Evolutionary conservation across 2,888 invertebrate genomes (phyloP).

Genomic region (Hymenopus coronatus): DNA sequence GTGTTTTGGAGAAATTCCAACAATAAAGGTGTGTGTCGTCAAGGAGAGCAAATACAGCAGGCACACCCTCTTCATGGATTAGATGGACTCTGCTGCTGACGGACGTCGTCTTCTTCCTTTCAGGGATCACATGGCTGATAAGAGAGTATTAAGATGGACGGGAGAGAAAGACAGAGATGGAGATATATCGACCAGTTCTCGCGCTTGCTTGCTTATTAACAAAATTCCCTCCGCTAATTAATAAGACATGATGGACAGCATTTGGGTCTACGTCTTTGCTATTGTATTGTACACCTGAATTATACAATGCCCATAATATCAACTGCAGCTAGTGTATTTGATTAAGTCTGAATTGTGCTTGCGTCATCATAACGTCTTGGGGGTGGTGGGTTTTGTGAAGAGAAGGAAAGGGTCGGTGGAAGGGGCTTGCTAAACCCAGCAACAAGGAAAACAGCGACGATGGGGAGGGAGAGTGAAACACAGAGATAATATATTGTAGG

Average conservation of each 20-base stretch:
- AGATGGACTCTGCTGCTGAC: constrained; percentile 4
- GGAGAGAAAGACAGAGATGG: neutral
- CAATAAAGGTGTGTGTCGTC: neutral
- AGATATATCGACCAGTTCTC: neutral
- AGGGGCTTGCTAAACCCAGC: constrained; percentile 17
- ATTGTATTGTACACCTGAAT: constrained; percentile 16
- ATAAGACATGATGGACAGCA: constrained; percentile 20
- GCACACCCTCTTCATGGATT: neutral
- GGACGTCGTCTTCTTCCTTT: constrained; percentile 1
- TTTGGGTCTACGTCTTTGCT: constrained; percentile 12
- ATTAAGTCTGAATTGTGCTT: constrained; percentile 21
- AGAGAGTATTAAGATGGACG: constrained; percentile 6
- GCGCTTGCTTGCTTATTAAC: constrained; percentile 16
- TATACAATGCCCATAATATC: constrained; percentile 20
- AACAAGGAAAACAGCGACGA: constrained; percentile 15
- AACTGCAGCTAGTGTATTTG: constrained; percentile 19
- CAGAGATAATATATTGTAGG: constrained; percentile 18
- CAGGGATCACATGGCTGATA: constrained; percentile 15
- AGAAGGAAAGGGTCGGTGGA: neutral
- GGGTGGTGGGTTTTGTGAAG: constrained; percentile 13
- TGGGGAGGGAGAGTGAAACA: constrained; percentile 6
- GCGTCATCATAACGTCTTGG: constrained; percentile 21
- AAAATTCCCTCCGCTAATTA: constrained; percentile 20
- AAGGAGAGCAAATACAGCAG: neutral
- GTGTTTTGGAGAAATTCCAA: no score